Base-by-base conservation (phyloP, 2,888 invertebrate species). In the Mallateleia sp. region DNA sequence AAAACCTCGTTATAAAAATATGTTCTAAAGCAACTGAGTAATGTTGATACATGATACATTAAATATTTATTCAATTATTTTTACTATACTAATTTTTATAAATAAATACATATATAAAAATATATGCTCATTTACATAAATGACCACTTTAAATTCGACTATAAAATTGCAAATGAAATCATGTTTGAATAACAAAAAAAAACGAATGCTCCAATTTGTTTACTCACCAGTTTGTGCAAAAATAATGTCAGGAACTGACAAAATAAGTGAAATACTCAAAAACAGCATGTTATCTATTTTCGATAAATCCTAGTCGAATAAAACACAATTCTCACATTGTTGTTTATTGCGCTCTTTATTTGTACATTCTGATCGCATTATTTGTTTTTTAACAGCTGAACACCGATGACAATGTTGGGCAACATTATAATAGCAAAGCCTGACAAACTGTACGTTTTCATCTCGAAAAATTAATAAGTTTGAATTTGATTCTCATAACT, bases 231-330 rank as follows among this genome's bases (percentile, higher is more conserved):
- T 34, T 52, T 64, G 77, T 56, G 66, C 54, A 2, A 24, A 66
- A 56, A 45, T 32, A 22, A 54, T 32, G 47, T 77, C 56, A 32
- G 18, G 20, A 32, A 66, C 7, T 32, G 77, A 77, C 56, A 77
- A 66, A 66, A 77, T 25, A 56, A 66, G 22, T 15, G 24, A 54
- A 25, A 66, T 38, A n/a, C 22, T 38, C n/a, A 64, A 45, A 45
- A 77, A 24, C 66, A 64, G 25, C 52, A 54, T 75, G 38, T 38
- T 38, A 38, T 11, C 11, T 38, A 38, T 42, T 34, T 52, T 25
- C 18, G 60, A 56, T 22, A 22, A 9, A 52, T 52, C 22, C 32
- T 32, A 67, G n/a, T 52, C 52, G 52, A 47, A 32, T 67, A 20
- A 52, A 50, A 32, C 38, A 20, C 56, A 54, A 42, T 47, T 14